phyloP scores from a whole-genome alignment of 2,888 invertebrate genomes.

The Agriopis aurantiaria region DNA sequence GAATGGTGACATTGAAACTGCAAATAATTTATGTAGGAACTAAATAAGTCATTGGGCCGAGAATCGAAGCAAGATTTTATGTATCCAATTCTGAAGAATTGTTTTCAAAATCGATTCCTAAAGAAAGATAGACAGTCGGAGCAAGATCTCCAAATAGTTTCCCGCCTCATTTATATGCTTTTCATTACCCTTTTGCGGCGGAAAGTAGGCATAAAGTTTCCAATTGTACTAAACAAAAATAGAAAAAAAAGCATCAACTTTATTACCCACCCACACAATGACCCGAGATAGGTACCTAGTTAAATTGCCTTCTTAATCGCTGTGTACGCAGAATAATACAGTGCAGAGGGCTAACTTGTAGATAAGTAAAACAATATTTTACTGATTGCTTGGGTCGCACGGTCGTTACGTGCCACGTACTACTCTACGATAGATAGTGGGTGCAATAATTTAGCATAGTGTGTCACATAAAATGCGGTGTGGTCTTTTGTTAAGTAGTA shows the following conservation, averaged over 20 bases:
- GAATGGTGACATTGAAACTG: no score
- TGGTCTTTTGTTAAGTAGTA: no score
- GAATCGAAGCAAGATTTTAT: no score
- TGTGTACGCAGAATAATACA: constrained; percentile 29
- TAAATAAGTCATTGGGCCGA: no score
- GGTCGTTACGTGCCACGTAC: no score
- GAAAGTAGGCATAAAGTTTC: neutral
- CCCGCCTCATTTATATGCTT: neutral
- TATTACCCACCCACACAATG: constrained; percentile 14
- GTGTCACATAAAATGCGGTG: no score
- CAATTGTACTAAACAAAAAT: neutral
- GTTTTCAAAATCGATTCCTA: neutral
- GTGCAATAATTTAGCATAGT: no score
- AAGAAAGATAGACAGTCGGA: neutral
- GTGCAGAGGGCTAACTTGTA: constrained; percentile 3
- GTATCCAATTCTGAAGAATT: no score
- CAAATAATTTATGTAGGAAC: no score
- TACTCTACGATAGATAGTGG: no score
- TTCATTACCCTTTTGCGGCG: neutral
- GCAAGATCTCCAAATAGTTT: neutral
- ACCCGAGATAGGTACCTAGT: constrained; percentile 11
- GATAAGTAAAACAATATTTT: no score
- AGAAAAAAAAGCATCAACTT: constrained; percentile 14
- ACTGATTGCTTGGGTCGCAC: no score
- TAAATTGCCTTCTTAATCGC: constrained; percentile 20